Conservation (phyloP, 23 tunicate species). For the Halocynthia roretzi region DNA sequence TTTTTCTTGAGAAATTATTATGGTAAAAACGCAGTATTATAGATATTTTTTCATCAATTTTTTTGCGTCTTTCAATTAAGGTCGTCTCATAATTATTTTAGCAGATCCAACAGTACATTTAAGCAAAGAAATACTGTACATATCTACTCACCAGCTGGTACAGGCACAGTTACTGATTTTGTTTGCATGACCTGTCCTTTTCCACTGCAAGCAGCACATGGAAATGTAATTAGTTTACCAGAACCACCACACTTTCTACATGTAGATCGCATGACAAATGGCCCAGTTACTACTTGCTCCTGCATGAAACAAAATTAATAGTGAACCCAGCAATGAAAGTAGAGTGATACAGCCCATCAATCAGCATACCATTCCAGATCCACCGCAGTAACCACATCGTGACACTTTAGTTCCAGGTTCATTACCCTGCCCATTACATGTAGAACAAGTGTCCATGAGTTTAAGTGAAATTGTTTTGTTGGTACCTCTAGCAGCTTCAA, state of each 20-base stretch:
- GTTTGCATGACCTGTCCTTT: slow-evolving; percentile 69
- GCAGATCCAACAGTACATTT: too few relatives aligned
- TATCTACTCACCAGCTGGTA: slow-evolving; percentile 64
- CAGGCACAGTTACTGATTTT: slow-evolving; percentile 77
- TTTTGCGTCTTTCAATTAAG: too few relatives aligned
- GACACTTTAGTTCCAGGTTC: slow-evolving; percentile 89
- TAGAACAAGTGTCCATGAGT: slow-evolving; percentile 76
- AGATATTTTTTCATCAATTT: too few relatives aligned
- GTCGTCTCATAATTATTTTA: neutral
- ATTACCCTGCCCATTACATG: slow-evolving; percentile 75
- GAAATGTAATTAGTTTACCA: slow-evolving; percentile 77
- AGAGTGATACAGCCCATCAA: too few relatives aligned
- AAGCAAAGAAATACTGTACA: too few relatives aligned
- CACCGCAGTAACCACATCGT: slow-evolving; percentile 82
- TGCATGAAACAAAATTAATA: neutral
- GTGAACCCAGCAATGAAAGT: too few relatives aligned
- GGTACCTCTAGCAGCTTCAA: slow-evolving; percentile 87
- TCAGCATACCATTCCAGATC: slow-evolving; percentile 64
- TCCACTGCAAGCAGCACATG: slow-evolving; percentile 59
- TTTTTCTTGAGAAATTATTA: too few relatives aligned
- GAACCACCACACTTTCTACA: slow-evolving; percentile 93
- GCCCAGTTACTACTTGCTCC: slow-evolving; percentile 90
- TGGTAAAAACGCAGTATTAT: too few relatives aligned
- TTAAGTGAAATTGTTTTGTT: slow-evolving; percentile 63
- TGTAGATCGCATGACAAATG: slow-evolving; percentile 93